phyloP scores from a whole-genome alignment of 1,140 invertebrate genomes.

The Catajapyx aquilonaris region DNA sequence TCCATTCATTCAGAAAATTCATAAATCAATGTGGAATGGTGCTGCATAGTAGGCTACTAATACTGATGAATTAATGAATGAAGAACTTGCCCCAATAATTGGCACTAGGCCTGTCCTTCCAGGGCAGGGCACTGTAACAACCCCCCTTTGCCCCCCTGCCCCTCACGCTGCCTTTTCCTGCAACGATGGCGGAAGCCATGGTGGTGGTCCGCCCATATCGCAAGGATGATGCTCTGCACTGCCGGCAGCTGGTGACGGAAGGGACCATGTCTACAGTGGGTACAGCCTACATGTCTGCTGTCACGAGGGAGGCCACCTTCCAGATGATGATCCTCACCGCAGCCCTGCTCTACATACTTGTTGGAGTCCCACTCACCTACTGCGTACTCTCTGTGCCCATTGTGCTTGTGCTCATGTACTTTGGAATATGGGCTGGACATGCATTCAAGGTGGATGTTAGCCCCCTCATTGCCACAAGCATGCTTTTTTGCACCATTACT shows the following conservation, averaged over 20 bases:
- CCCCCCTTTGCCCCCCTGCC: background rate
- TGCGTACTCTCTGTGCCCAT: slow-evolving; percentile 24
- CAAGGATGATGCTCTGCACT: slow-evolving; percentile 23
- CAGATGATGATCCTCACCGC: slow-evolving; percentile 25
- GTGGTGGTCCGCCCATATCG: slow-evolving; percentile 24
- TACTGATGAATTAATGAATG: too few relatives aligned
- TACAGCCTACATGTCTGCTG: slow-evolving; percentile 21
- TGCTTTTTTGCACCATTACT: too few relatives aligned
- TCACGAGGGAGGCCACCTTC: slow-evolving; percentile 26
- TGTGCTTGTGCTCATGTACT: slow-evolving; percentile 22
- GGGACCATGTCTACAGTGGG: slow-evolving; percentile 24
- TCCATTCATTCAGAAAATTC: too few relatives aligned
- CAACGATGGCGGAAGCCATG: background rate
- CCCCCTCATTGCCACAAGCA: too few relatives aligned
- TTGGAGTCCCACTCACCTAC: slow-evolving; percentile 25
- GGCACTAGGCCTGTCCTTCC: too few relatives aligned
- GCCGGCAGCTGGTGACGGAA: slow-evolving; percentile 21
- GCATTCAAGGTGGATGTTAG: slow-evolving; percentile 21
- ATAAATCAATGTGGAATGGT: too few relatives aligned
- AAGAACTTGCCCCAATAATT: too few relatives aligned
- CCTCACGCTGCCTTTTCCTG: background rate
- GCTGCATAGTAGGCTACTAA: too few relatives aligned
- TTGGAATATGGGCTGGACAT: slow-evolving; percentile 21
- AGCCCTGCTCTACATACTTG: slow-evolving; percentile 28
- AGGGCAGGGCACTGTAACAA: too few relatives aligned